A percentile compares a stretch with the other conserved stretches of the same genome.
These are phyloP conservation scores for Aphis craccivora DNA, from an alignment of 1,140 invertebrate genomes.

Conservation along the genomic window DNA sequence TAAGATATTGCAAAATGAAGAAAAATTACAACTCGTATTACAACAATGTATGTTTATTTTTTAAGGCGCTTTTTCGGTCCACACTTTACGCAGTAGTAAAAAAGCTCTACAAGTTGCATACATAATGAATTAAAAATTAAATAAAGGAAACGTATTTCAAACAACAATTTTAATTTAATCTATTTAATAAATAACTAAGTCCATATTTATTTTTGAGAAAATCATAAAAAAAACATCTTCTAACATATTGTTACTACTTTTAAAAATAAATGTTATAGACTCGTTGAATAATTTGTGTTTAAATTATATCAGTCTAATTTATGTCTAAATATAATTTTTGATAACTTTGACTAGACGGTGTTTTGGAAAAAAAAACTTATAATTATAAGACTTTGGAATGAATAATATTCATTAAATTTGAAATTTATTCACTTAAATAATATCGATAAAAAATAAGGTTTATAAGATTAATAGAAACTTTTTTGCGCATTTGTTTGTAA, in stretches of 20 bases:
- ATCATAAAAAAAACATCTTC: not conserved
- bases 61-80: not conserved
- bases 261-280: not conserved
- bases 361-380: not conserved
- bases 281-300: not conserved
- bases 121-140: not conserved
- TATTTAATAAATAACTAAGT: not conserved
- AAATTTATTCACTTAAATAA: too few relatives aligned
- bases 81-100: not conserved
- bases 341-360: not conserved
- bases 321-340: not conserved
- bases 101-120: not conserved
- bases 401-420: too few relatives aligned
- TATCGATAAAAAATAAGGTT: too few relatives aligned
- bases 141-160: not conserved
- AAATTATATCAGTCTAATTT: not conserved
- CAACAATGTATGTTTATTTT: not conserved
- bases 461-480: not conserved
- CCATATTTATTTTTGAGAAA: not conserved
- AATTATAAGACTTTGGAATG: not conserved
- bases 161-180: not conserved
- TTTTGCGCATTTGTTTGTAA: not conserved
- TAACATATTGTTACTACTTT: not conserved
- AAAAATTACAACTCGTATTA: not conserved
- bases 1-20: not conserved